phyloP scores from a whole-genome alignment of 2,113 vertebrate genomes.

The Coryphaenoides rupestris region DNA sequence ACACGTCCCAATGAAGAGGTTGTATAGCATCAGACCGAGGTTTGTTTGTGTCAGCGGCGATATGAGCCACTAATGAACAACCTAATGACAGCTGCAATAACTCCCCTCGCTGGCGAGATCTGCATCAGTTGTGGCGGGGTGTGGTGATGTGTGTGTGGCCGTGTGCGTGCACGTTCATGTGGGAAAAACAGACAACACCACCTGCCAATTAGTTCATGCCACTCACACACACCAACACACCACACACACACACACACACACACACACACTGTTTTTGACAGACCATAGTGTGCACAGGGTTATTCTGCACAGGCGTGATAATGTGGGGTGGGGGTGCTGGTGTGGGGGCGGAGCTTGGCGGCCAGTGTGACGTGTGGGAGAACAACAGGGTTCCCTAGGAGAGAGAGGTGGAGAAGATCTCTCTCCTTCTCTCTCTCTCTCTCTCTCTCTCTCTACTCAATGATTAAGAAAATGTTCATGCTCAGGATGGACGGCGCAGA shows the following conservation, averaged over 20 bases:
- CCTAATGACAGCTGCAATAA: slow-evolving; percentile 64
- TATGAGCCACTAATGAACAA: slow-evolving; percentile 61
- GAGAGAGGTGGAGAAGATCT: slow-evolving; percentile 51
- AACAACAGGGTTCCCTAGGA: neutral
- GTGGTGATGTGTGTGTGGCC: slow-evolving; percentile 3
- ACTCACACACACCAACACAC: neutral
- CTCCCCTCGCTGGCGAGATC: slow-evolving; percentile 48
- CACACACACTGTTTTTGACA: slow-evolving; percentile 5
- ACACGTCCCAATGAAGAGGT: slow-evolving; percentile 29
- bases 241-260: slow-evolving; percentile 18
- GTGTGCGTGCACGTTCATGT: slow-evolving; percentile 7
- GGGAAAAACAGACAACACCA: too few relatives aligned
- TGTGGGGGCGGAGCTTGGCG: too few relatives aligned
- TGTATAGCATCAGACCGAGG: slow-evolving; percentile 60
- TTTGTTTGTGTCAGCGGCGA: slow-evolving; percentile 40
- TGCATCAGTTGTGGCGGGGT: slow-evolving; percentile 35
- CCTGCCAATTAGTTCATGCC: too few relatives aligned
- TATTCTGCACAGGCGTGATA: too few relatives aligned
- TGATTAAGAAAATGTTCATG: slow-evolving; percentile 79
- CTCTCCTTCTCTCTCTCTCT: slow-evolving; percentile 50
- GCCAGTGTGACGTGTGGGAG: too few relatives aligned
- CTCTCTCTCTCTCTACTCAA: slow-evolving; percentile 52
- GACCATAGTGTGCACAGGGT: too few relatives aligned
- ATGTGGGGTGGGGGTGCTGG: too few relatives aligned
- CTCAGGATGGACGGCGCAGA: slow-evolving; percentile 67